Percentiles rank a stretch among this genome's conserved stretches.
These are phyloP conservation scores for Anolis carolinensis DNA, from an alignment of 2,113 vertebrate species.

Conservation along the genomic window DNA sequence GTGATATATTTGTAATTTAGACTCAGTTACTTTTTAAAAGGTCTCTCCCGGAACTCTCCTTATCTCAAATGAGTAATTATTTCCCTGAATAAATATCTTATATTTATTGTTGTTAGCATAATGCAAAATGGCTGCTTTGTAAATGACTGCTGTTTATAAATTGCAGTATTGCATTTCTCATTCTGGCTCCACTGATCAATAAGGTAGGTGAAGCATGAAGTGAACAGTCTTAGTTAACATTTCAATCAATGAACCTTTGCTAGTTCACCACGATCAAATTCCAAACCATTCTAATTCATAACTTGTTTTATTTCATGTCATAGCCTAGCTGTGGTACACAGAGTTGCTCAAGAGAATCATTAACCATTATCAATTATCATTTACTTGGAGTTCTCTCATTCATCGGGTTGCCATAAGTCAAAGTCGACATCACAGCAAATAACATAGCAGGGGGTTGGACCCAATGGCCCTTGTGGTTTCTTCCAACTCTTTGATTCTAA, in stretches of 20 bases:
- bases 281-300: slow-evolving; percentile 17
- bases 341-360: too few relatives aligned
- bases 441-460: too few relatives aligned
- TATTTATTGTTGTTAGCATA: slow-evolving; percentile 58
- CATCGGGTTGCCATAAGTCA: too few relatives aligned
- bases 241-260: slow-evolving; percentile 18
- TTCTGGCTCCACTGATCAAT: slow-evolving; percentile 55
- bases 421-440: too few relatives aligned
- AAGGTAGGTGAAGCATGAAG: slow-evolving; percentile 27
- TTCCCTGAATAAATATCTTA: slow-evolving; percentile 59
- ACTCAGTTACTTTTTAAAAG: slow-evolving; percentile 54
- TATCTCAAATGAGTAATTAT: slow-evolving; percentile 60
- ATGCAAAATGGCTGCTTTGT: slow-evolving; percentile 54
- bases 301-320: background rate
- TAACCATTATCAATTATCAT: too few relatives aligned
- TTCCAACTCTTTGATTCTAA: too few relatives aligned
- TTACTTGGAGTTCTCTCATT: too few relatives aligned
- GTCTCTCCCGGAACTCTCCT: slow-evolving; percentile 39
- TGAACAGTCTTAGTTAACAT: slow-evolving; percentile 24
- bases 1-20: slow-evolving; percentile 37
- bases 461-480: too few relatives aligned
- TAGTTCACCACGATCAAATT: slow-evolving; percentile 9
- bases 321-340: too few relatives aligned
- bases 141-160: slow-evolving; percentile 55
- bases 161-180: slow-evolving; percentile 54